Base-by-base conservation (phyloP, 2,888 invertebrate genomes). In the Seira musarum region DNA sequence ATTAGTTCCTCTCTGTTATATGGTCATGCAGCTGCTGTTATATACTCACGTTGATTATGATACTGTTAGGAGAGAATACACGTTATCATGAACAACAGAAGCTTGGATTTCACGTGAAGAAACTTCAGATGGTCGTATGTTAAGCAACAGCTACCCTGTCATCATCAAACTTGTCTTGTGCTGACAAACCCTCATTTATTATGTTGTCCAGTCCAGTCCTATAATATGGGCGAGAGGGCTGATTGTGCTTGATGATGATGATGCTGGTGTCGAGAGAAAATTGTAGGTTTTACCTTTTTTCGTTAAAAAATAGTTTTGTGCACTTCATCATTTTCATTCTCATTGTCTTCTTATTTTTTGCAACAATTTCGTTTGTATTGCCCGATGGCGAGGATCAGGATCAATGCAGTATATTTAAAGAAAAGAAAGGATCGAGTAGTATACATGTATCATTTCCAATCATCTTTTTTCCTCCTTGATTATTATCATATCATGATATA, bases 101-200 rank as follows among this genome's bases (percentile, higher is more conserved):
- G 60, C 60, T 60, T 60, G 15, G 21, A 60, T 60, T 60, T 60
- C 60, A 60, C 60, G 60, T 60, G 60, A 60, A 60, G 60, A 60
- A 60, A 60, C 60, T 60, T 60, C 60, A 60, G 19, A 60, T 60
- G 60, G 60, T 22, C 30, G 60, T 35, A 40, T 57, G 30, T 24
- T 64, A 25, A 72, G 67, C 24, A 63, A 65, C 22, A 64, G 68
- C 30, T 73, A 80, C 73, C 80, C 80, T 80, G 80, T 80, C 80
- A 80, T 80, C 80, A 80, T 80, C 80, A 80, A n/a, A 80, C 80
- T 80, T 80, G 80, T 80, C 80, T 80, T 80, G 67, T 74, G 80
- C 80, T 80, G 80, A 80, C 80, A 80, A 80, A 69, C 73, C 64
- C 80, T 80, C 80, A 80, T 80, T 80, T 80, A 80, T 80, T 80